phyloP scores from a whole-genome alignment of 2,888 invertebrate genomes.

The Luperina nickerlii region DNA sequence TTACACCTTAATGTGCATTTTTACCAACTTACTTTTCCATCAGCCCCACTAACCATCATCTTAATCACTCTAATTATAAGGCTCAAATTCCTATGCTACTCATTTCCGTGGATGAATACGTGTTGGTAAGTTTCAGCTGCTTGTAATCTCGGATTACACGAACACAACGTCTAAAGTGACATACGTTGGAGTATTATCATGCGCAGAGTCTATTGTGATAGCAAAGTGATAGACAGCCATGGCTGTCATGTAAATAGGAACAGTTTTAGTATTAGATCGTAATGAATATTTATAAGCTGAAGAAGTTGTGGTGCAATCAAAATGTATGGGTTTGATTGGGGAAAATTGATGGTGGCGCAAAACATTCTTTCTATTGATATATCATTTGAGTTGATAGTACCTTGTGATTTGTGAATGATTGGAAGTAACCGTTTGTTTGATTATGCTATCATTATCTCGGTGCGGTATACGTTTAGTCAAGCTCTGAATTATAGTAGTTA shows the following conservation, averaged over 20 bases:
- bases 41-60: neutral
- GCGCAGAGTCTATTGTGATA: slow-evolving; percentile 65
- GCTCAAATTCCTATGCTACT: slow-evolving; percentile 19
- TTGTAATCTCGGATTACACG: slow-evolving; percentile 67
- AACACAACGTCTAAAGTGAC: slow-evolving; percentile 62
- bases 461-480: slow-evolving; percentile 10
- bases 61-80: neutral
- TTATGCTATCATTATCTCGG: slow-evolving; percentile 45
- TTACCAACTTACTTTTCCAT: slow-evolving; percentile 13
- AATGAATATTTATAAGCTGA: slow-evolving; percentile 66
- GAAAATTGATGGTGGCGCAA: slow-evolving; percentile 49
- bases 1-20: slow-evolving; percentile 51
- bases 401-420: slow-evolving; percentile 19
- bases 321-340: slow-evolving; percentile 45
- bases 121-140: slow-evolving; percentile 40
- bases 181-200: slow-evolving; percentile 60
- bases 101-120: neutral
- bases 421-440: slow-evolving; percentile 44
- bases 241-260: slow-evolving; percentile 64
- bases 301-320: slow-evolving; percentile 48
- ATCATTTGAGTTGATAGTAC: slow-evolving; percentile 29
- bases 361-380: slow-evolving; percentile 41
- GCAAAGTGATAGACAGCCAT: slow-evolving; percentile 61
- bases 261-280: slow-evolving; percentile 57
- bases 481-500: slow-evolving; percentile 19